These are phyloP conservation scores for Mycetomoellerius zeteki DNA, from an alignment of 1,140 invertebrate species.

Conservation along the genomic window DNA sequence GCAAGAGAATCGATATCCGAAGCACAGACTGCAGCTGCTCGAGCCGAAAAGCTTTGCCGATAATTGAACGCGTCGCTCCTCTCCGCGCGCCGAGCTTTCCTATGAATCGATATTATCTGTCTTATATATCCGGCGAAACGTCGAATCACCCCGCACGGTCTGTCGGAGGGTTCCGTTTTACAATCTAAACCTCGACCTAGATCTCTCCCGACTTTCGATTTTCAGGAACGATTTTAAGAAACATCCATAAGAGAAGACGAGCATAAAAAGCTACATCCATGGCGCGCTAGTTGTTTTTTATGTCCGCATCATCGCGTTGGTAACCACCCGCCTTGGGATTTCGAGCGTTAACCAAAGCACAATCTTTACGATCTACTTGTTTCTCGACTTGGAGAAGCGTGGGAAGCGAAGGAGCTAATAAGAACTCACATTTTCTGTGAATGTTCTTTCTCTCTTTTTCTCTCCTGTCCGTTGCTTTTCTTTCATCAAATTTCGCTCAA, in stretches of 20 bases:
- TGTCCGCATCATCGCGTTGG: slow-evolving; percentile 58
- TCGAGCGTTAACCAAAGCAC: slow-evolving; percentile 45
- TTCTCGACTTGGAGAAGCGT: slow-evolving; percentile 23
- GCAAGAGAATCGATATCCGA: slow-evolving; percentile 48
- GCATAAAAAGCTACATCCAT: slow-evolving; percentile 23
- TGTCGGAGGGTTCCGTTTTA: slow-evolving; percentile 20
- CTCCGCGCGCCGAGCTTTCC: slow-evolving; percentile 4
- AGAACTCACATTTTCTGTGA: slow-evolving; percentile 20
- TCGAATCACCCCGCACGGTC: slow-evolving; percentile 13
- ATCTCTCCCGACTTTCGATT: slow-evolving; percentile 37
- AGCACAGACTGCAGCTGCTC: slow-evolving; percentile 51
- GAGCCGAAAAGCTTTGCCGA: slow-evolving; percentile 56
- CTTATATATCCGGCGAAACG: slow-evolving; percentile 45
- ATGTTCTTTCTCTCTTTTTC: not conserved
- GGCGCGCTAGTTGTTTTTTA: slow-evolving; percentile 50
- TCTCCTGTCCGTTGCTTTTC: slow-evolving; percentile 5
- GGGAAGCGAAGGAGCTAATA: slow-evolving; percentile 13
- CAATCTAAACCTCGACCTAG: slow-evolving; percentile 18
- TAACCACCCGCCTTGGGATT: slow-evolving; percentile 41
- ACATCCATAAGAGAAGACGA: slow-evolving; percentile 11
- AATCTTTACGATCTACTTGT: slow-evolving; percentile 74
- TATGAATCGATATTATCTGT: slow-evolving; percentile 58
- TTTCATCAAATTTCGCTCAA: slow-evolving; percentile 59
- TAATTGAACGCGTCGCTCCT: slow-evolving; percentile 52
- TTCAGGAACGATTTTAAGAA: slow-evolving; percentile 12